These are phyloP conservation scores for Drosophila putrida DNA, from an alignment of 2,888 invertebrate genomes.

Conservation along the genomic window DNA sequence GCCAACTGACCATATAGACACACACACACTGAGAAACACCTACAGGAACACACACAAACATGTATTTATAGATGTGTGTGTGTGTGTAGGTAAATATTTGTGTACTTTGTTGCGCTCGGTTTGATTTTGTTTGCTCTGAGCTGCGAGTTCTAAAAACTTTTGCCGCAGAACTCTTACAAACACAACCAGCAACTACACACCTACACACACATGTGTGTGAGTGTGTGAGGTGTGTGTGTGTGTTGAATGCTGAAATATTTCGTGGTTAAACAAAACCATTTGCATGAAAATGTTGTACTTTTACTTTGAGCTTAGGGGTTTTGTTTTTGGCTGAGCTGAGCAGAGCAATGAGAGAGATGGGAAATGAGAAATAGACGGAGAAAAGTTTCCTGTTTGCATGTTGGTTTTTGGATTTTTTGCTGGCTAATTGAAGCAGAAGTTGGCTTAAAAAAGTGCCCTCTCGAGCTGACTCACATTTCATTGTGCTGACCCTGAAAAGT, in stretches of 20 bases:
- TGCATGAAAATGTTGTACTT: conserved; percentile 75
- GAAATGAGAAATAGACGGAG: background rate
- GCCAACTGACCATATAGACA: conserved; percentile 37
- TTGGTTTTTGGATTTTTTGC: conserved; percentile 23
- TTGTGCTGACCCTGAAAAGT: conserved; percentile 33
- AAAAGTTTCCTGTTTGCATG: conserved; percentile 42
- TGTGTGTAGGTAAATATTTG: conserved; percentile 72
- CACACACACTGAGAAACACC: conserved; percentile 7
- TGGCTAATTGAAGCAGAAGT: conserved; percentile 66
- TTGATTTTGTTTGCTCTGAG: conserved; percentile 73
- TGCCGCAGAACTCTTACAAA: conserved; percentile 62
- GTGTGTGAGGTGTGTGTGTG: conserved; percentile 29
- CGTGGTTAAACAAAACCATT: conserved; percentile 75
- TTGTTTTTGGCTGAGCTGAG: conserved; percentile 19
- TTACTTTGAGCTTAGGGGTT: conserved; percentile 55
- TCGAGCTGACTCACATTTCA: conserved; percentile 41
- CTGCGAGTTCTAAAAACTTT: conserved; percentile 65
- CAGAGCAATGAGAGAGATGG: background rate
- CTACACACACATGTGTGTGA: background rate
- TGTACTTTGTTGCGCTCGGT: conserved; percentile 76
- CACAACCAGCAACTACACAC: conserved; percentile 19
- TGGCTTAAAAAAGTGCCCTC: conserved; percentile 28
- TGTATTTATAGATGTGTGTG: conserved; percentile 4
- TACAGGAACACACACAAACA: background rate
- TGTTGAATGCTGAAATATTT: conserved; percentile 69